Percentiles rank a stretch among this genome's conserved stretches.
These are phyloP conservation scores for Palythoa grandiflora DNA, from an alignment of 92 coral and sea anemone species.

Conservation along the genomic window DNA sequence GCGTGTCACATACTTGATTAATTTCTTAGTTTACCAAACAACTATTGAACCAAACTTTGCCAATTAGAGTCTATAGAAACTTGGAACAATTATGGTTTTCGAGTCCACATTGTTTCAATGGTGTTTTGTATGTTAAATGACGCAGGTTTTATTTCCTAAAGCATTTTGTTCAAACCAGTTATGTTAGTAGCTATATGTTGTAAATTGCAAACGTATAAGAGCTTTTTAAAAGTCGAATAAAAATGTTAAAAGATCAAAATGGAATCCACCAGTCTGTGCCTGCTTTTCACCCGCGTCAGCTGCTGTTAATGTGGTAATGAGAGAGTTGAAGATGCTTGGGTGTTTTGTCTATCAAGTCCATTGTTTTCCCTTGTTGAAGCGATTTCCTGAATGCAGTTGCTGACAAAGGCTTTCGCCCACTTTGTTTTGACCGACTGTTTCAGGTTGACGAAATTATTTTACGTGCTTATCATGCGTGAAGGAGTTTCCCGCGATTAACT, in stretches of 20 bases:
- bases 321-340: neutral
- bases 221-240: too few species aligned
- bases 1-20: neutral
- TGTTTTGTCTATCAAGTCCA: neutral
- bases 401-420: neutral
- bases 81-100: neutral
- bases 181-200: too few species aligned
- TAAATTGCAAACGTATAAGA: too few species aligned
- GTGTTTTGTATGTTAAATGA: neutral
- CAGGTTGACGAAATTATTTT: neutral
- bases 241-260: neutral
- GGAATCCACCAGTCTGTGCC: neutral
- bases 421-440: neutral
- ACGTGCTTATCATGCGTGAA: constrained; percentile 11
- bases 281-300: neutral
- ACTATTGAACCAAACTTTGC: neutral
- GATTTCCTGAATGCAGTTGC: neutral
- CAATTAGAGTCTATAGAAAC: neutral
- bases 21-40: neutral
- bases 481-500: constrained; percentile 20
- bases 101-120: neutral
- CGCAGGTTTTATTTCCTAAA: neutral
- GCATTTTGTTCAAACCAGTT: neutral
- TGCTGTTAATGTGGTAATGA: neutral
- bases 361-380: neutral